These are phyloP conservation scores for Muscicapa striata DNA, from an alignment of 2,797 vertebrate species.

Conservation along the genomic window DNA sequence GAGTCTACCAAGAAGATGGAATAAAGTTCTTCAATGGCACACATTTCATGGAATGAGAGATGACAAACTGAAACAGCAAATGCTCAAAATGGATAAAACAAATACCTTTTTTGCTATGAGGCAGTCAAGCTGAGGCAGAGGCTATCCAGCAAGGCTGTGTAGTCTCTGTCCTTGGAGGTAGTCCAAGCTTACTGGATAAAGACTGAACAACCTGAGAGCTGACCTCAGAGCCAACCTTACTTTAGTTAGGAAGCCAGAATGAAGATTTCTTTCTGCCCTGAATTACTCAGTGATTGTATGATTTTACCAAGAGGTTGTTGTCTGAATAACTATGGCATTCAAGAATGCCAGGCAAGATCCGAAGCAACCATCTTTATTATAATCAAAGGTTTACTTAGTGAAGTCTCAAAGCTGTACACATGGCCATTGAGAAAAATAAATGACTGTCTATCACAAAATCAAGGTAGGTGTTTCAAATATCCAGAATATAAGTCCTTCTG, in stretches of 20 bases:
- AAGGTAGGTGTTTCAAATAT: not conserved
- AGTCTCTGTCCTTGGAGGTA: not conserved
- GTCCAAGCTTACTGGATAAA: not conserved
- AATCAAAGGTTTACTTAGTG: not conserved
- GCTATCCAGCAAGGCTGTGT: not conserved
- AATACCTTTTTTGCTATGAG: rapidly evolving
- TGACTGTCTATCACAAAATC: not conserved
- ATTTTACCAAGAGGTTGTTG: not conserved
- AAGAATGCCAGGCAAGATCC: not conserved
- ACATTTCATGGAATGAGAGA: not conserved
- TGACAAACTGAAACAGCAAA: not conserved
- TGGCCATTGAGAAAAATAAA: not conserved
- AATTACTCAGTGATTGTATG: not conserved
- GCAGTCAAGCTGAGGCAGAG: not conserved
- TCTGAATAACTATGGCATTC: not conserved
- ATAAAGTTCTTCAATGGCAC: not conserved
- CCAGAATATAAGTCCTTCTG: not conserved
- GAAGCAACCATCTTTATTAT: not conserved
- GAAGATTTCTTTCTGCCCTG: not conserved
- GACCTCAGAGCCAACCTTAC: not conserved
- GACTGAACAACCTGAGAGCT: not conserved
- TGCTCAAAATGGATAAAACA: not conserved
- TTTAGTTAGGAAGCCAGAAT: not conserved
- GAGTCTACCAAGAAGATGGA: not conserved
- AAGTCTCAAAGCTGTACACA: not conserved